Base-by-base conservation (phyloP, 2,888 invertebrate species). In the Chrysomela aeneicollis region DNA sequence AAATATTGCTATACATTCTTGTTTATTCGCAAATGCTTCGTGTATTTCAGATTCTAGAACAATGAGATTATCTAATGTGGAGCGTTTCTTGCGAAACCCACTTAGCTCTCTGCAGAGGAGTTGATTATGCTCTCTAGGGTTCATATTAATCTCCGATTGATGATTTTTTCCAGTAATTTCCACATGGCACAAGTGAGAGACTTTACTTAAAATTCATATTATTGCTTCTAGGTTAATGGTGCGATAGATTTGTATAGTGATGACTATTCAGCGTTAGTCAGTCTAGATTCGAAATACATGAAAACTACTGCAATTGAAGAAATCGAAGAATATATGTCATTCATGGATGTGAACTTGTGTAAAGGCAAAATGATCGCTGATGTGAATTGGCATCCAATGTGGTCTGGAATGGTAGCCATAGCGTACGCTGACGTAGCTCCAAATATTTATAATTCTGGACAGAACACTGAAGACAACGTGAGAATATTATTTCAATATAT, bases 371-470 rank as follows among this genome's bases (percentile, higher is more conserved):
- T 86, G 78, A 87, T 93, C 42, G 87, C 88, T 5, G 84, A 86
- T 66, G 84, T 88, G 12, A 84, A 85, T 66, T 93, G 92, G 88
- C 92, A 92, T 82, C 91, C 90, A 0, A 85, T 88, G 79, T 86
- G 89, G 85, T 86, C 89, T 0, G 92, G 92, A 0, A 85, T 90
- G 9, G 85, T 89, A 1, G 90, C 88, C 0, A 85, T 88, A 32
- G 84, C 88, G n/a, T 93, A 92, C 73, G 84, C 88, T 0, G 87
- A 89, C 71, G 84, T 80, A 37, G 86, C 87, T 0, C 84, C 86
- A 0, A 84, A 84, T 37, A 83, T 85, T 77, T 86, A 84, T 73
- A 21, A 67, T 26, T 82, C 69, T 76, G 80, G 76, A 75, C 70
- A 71, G 66, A 64, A 76, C 9, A 67, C 63, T 9, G 71, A 69